These are phyloP conservation scores for Tachystola acroxantha DNA, from an alignment of 2,888 invertebrate genomes.

Conservation along the genomic window DNA sequence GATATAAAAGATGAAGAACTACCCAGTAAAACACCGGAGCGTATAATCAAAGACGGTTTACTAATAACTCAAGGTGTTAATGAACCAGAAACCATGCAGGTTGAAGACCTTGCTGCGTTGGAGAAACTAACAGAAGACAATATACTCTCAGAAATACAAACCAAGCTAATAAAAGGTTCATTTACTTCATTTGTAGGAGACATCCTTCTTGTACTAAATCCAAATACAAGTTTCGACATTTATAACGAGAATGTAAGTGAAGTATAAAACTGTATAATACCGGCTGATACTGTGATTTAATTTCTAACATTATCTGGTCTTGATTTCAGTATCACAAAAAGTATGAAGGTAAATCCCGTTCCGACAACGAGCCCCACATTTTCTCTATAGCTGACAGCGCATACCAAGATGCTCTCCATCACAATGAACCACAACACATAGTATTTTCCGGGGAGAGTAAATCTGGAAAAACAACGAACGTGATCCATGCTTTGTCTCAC, in stretches of 20 bases:
- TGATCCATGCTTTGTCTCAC: conserved; percentile 87
- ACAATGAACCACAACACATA: conserved; percentile 91
- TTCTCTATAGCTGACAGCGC: conserved; percentile 93
- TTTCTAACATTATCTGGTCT: background rate
- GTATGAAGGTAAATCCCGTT: conserved; percentile 90
- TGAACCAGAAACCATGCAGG: conserved; percentile 84
- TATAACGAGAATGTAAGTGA: conserved; percentile 83
- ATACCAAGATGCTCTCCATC: conserved; percentile 94
- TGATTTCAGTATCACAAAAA: conserved; percentile 84
- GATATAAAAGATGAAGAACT: conserved; percentile 56
- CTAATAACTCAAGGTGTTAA: conserved; percentile 70
- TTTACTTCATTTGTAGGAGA: conserved; percentile 90
- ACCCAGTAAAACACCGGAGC: conserved; percentile 58
- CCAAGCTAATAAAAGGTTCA: conserved; percentile 81
- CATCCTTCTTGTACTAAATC: conserved; percentile 86
- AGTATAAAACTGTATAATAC: background rate
- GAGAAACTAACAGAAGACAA: conserved; percentile 85
- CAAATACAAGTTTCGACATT: conserved; percentile 85
- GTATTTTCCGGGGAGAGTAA: conserved; percentile 93
- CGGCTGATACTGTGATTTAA: too few relatives aligned
- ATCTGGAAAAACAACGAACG: conserved; percentile 94
- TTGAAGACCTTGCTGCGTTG: conserved; percentile 90
- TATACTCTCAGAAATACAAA: conserved; percentile 83
- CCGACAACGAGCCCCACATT: conserved; percentile 94
- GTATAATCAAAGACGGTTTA: conserved; percentile 67